A percentile compares a stretch with the other conserved stretches of the same genome.
Conservation (phyloP, 2,797 vertebrate species). For the Enteromius argenteus region DNA sequence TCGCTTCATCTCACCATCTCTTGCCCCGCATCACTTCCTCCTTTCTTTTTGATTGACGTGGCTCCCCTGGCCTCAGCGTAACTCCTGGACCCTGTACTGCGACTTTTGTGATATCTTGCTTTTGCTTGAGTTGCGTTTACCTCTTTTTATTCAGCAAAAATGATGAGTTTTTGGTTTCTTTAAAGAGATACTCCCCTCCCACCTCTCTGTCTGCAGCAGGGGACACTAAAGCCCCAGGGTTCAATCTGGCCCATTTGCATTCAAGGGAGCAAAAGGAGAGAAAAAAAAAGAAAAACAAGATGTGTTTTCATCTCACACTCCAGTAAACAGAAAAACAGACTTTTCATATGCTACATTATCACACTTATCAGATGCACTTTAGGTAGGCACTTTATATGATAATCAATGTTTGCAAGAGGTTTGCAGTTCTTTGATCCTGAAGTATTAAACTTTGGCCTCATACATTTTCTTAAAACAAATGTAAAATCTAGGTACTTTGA, state of each 20-base stretch:
- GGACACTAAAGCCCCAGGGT: conserved; percentile 40
- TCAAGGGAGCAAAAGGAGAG: conserved; percentile 27
- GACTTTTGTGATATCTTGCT: not conserved
- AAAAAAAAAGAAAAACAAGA: conserved; percentile 17
- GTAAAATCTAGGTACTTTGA: not conserved
- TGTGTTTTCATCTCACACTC: conserved; percentile 13
- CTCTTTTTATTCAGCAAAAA: not conserved
- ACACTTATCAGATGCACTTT: not conserved
- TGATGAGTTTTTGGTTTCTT: not conserved
- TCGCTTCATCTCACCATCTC: conserved; percentile 24
- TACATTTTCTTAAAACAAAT: not conserved
- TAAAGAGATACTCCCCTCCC: conserved; percentile 4
- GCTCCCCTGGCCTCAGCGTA: not conserved
- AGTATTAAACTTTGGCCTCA: not conserved
- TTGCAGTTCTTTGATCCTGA: not conserved
- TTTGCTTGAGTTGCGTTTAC: not conserved
- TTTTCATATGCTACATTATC: conserved; percentile 18
- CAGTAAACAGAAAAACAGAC: conserved; percentile 27
- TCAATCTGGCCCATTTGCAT: conserved; percentile 52
- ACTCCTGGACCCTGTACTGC: not conserved
- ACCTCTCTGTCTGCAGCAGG: conserved; percentile 43
- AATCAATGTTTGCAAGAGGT: not conserved
- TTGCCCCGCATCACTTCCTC: not conserved
- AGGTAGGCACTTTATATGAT: not conserved
- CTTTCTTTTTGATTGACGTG: conserved; percentile 2